These are phyloP conservation scores for Parazoanthus darwini DNA, from an alignment of 92 coral and sea anemone species.

Conservation along the genomic window DNA sequence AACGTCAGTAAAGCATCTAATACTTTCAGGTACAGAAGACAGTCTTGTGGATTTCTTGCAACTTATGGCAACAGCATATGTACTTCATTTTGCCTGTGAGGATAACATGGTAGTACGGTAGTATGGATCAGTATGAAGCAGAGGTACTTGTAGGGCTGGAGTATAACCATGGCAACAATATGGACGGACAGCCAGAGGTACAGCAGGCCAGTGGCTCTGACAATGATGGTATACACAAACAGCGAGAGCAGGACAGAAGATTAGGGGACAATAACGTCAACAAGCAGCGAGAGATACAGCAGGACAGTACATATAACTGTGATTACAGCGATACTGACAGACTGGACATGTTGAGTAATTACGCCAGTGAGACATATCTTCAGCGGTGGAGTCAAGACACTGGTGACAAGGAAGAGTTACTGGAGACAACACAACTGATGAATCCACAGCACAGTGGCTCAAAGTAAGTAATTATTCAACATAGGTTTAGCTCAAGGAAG, in stretches of 20 bases:
- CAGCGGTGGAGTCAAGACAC: conserved; percentile 71
- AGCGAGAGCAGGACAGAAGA: background rate
- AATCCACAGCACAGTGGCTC: background rate
- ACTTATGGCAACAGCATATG: background rate
- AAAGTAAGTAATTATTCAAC: background rate
- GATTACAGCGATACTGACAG: conserved; percentile 70
- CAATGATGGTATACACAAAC: background rate
- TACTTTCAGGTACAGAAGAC: background rate
- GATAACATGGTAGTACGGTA: background rate
- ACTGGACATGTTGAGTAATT: conserved; percentile 72
- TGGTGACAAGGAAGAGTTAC: conserved; percentile 32
- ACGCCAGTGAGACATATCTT: conserved; percentile 81
- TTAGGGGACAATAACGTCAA: background rate
- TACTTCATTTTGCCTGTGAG: background rate
- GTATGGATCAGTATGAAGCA: conserved; percentile 4
- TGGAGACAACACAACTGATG: background rate
- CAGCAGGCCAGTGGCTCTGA: background rate
- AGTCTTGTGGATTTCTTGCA: background rate
- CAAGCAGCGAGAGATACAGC: background rate
- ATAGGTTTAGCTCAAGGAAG: background rate
- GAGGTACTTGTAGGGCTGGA: background rate
- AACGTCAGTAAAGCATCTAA: too few relatives aligned
- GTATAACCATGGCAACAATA: background rate
- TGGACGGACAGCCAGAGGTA: background rate
- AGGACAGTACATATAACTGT: conserved; percentile 23